phyloP scores from a whole-genome alignment of 2,797 vertebrate species.

The Glyptemys insculpta region DNA sequence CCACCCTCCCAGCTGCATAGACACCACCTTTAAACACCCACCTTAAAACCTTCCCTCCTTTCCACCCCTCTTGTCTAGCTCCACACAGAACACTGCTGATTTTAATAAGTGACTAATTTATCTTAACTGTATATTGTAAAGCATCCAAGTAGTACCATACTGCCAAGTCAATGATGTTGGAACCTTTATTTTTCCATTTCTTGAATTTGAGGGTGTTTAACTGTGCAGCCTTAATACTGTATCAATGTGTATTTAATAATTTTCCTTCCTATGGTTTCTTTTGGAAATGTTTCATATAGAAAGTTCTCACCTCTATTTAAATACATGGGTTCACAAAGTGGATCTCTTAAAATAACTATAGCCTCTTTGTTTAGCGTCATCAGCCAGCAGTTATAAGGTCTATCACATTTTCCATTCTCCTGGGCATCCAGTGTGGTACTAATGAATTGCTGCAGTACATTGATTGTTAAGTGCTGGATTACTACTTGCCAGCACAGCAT shows the following conservation, averaged over 20 bases:
- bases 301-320: neutral
- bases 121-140: neutral
- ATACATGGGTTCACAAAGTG: neutral
- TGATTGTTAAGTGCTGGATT: slow-evolving; percentile 70
- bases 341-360: slow-evolving; percentile 55
- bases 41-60: neutral
- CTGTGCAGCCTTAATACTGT: neutral
- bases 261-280: neutral
- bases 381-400: slow-evolving; percentile 36
- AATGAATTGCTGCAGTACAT: slow-evolving; percentile 69
- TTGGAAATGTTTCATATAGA: neutral
- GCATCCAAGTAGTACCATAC: neutral
- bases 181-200: neutral
- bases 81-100: neutral
- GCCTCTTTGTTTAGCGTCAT: slow-evolving; percentile 52
- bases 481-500: slow-evolving; percentile 43
- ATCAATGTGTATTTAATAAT: neutral
- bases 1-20: neutral
- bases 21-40: neutral
- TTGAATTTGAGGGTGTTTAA: neutral
- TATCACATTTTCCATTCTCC: slow-evolving; percentile 76
- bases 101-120: neutral
- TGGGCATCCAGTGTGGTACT: slow-evolving; percentile 59
- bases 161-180: neutral
- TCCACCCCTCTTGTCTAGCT: neutral